Base-by-base conservation (phyloP, 2,797 vertebrate species). In the Pelochelys cantorii region DNA sequence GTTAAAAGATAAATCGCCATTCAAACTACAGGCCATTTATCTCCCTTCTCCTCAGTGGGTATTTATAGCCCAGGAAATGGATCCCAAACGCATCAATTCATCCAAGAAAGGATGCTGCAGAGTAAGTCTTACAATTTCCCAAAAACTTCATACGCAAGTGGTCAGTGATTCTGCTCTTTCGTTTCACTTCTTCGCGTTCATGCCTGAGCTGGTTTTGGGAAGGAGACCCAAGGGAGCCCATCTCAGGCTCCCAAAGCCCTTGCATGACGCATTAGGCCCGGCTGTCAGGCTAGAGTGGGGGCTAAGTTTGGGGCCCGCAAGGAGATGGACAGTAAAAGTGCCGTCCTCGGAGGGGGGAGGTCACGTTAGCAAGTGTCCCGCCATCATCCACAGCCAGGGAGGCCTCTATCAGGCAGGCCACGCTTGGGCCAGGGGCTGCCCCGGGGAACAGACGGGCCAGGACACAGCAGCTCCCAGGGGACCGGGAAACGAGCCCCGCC, bases 401-500 rank as follows among this genome's bases (percentile, higher is more conserved):
- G 68, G 68, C 31, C 31, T 37, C 68, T 11, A 13, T 15, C 23
- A 4, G 60, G 60, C 29, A 3, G 27, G 60, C 60, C 13, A 42
- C 42, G 42, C 42, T 29, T 5, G 60, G 15, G 60, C 29, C 11
- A 11, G 65, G 31, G 65, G n/a, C 65, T 9, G 15, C 31, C 18
- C 31, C 8, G n/a, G 18, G 65, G 68, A 22, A 18, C 7, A 15
- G 62, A 15, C 13, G 29, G 29, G 29, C 8, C 13, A 1, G 4
- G 2, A 5, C n/a, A 5, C 11, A 13, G 34, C 68, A 11, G 68
- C n/a, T 22, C 17, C 1, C 7, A 20, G 18, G 10, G 27, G 56
- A n/a, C 2, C 18, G 8, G 7, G 53, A 9, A 23, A 2, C 20
- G 23, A 27, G 23, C 17, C 1, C 52, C 9, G 17, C n/a, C 68